Conservation (phyloP, 2,797 vertebrate species). For the Lophius americanus region DNA sequence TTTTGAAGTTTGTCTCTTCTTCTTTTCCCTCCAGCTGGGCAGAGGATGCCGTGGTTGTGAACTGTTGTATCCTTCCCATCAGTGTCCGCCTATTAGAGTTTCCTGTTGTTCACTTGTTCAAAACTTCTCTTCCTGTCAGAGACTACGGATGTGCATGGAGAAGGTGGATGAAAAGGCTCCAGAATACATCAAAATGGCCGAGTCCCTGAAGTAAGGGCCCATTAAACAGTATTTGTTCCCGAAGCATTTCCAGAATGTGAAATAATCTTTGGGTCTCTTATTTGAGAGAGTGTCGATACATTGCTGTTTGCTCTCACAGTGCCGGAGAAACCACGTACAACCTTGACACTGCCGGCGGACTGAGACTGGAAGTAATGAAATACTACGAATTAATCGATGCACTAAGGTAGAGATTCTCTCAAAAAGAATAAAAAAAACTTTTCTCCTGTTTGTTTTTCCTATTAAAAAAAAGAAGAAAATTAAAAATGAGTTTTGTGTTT, state of each 20-base stretch:
- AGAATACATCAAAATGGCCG: slow-evolving; percentile 94
- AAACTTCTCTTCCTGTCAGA: slow-evolving; percentile 79
- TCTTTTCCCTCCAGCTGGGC: not conserved
- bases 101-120: slow-evolving; percentile 43
- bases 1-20: not conserved
- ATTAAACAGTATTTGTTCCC: not conserved
- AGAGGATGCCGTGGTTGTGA: slow-evolving; percentile 10
- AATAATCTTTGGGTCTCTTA: slow-evolving; percentile 6
- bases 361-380: slow-evolving; percentile 95
- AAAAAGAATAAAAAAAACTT: not conserved
- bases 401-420: slow-evolving; percentile 84
- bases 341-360: slow-evolving; percentile 89
- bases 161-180: slow-evolving; percentile 95
- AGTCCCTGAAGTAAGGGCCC: slow-evolving; percentile 92
- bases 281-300: not conserved
- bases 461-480: not conserved
- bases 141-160: slow-evolving; percentile 93
- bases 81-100: slow-evolving; percentile 26
- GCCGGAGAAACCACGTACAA: slow-evolving; percentile 93
- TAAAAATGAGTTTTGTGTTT: not conserved
- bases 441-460: not conserved
- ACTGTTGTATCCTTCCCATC: slow-evolving; percentile 35
- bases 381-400: slow-evolving; percentile 96
- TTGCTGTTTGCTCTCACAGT: slow-evolving; percentile 68
- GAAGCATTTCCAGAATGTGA: not conserved